Percentiles rank a stretch among this genome's conserved stretches.
phyloP scores from a whole-genome alignment of 2,113 vertebrate genomes.

The Myotis brandtii region DNA sequence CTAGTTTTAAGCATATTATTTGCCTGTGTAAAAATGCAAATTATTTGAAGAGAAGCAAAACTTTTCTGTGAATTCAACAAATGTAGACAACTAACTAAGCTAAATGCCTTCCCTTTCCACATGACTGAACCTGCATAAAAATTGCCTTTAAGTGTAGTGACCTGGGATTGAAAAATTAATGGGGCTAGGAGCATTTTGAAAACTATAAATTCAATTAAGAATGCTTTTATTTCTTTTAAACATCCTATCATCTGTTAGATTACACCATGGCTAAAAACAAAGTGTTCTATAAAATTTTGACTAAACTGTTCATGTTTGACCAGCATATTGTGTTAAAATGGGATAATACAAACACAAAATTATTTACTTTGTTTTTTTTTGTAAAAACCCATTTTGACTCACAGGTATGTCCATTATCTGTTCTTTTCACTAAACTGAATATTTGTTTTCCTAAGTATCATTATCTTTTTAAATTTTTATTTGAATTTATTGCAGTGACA shows the following conservation, averaged over 20 bases:
- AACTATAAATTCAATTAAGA: background rate
- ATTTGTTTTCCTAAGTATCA: slow-evolving; percentile 46
- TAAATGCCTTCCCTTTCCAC: background rate
- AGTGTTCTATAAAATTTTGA: background rate
- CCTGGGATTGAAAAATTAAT: background rate
- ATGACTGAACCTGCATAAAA: background rate
- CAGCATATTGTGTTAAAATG: background rate
- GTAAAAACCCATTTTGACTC: background rate
- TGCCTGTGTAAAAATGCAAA: background rate
- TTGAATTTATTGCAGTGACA: background rate
- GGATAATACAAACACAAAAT: background rate
- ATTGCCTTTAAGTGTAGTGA: background rate
- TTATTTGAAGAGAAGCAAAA: background rate
- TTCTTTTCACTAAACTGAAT: background rate
- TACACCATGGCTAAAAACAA: background rate
- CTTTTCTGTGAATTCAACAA: background rate
- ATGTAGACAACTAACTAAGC: background rate
- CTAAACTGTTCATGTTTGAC: background rate
- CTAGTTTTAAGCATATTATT: background rate
- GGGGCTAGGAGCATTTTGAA: background rate
- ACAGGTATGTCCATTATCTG: background rate
- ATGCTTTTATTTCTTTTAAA: background rate
- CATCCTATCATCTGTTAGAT: background rate
- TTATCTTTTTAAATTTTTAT: background rate
- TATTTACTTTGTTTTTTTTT: background rate